Percentiles rank a stretch among this genome's conserved stretches.
Conservation (phyloP, 2,113 vertebrate genomes). For the Pygathrix nemaeus region DNA sequence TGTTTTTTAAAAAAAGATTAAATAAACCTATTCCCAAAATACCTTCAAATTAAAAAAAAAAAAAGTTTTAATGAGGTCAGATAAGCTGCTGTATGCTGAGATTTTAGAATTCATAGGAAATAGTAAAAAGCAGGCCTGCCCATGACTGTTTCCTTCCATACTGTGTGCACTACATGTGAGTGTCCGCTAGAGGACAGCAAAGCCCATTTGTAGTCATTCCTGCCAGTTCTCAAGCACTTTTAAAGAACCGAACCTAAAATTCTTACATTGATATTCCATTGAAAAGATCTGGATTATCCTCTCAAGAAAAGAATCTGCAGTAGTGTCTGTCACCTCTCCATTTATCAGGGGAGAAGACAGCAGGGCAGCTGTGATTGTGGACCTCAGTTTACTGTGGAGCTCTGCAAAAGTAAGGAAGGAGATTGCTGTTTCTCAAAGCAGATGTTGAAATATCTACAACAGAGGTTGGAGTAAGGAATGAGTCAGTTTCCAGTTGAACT, state of each 20-base stretch:
- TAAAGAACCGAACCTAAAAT: neutral
- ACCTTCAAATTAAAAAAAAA: neutral
- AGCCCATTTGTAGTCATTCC: neutral
- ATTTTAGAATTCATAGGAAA: neutral
- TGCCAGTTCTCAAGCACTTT: neutral
- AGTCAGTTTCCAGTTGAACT: neutral
- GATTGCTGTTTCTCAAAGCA: neutral
- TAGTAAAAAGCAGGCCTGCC: neutral
- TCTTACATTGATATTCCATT: neutral
- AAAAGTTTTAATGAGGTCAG: neutral
- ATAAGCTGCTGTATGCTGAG: neutral
- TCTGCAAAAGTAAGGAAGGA: neutral
- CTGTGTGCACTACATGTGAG: neutral
- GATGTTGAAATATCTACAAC: neutral
- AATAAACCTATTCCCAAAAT: neutral
- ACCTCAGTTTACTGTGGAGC: neutral
- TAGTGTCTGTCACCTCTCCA: neutral
- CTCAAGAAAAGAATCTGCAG: neutral
- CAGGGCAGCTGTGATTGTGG: neutral
- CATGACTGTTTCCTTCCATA: neutral
- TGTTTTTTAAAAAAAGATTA: neutral
- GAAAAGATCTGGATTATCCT: neutral
- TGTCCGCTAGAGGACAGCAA: conserved; percentile 82
- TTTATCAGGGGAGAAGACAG: neutral
- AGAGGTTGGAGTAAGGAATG: neutral